phyloP scores from a whole-genome alignment of 2,797 vertebrate genomes.

The Simalia tracyae region DNA sequence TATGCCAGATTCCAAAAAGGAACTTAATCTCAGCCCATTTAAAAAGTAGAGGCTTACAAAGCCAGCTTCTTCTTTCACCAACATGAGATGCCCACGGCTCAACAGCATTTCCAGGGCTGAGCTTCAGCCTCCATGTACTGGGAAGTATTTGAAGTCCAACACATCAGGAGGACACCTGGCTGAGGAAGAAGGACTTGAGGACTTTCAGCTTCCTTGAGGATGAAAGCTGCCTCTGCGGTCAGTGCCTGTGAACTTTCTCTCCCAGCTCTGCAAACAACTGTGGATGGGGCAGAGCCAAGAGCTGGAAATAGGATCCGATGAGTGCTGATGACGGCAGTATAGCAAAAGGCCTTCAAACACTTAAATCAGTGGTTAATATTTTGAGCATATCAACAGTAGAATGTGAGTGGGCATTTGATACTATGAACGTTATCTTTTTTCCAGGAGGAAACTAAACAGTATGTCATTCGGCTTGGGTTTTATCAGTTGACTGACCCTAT shows the following conservation, averaged over 20 bases:
- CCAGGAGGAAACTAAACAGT: not conserved
- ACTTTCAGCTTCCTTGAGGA: not conserved
- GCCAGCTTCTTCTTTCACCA: not conserved
- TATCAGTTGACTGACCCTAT: not conserved
- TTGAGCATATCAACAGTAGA: not conserved
- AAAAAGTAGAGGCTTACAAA: not conserved
- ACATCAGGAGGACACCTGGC: not conserved
- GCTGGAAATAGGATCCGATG: not conserved
- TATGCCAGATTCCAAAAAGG: not conserved
- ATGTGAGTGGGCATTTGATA: conserved; percentile 7
- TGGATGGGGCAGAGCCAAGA: not conserved
- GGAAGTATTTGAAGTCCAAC: not conserved
- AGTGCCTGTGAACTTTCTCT: not conserved
- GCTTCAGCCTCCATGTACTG: not conserved
- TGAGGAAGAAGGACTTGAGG: not conserved
- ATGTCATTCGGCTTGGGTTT: not conserved
- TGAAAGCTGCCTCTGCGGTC: not conserved
- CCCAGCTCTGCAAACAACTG: not conserved
- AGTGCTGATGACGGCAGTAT: not conserved
- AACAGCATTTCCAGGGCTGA: not conserved
- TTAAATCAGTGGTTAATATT: not conserved
- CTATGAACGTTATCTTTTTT: not conserved
- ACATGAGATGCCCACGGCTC: not conserved
- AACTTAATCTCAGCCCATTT: not conserved
- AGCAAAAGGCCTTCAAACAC: not conserved